These are phyloP conservation scores for Drosophila repletoides DNA, from an alignment of 1,140 invertebrate species.

Conservation along the genomic window DNA sequence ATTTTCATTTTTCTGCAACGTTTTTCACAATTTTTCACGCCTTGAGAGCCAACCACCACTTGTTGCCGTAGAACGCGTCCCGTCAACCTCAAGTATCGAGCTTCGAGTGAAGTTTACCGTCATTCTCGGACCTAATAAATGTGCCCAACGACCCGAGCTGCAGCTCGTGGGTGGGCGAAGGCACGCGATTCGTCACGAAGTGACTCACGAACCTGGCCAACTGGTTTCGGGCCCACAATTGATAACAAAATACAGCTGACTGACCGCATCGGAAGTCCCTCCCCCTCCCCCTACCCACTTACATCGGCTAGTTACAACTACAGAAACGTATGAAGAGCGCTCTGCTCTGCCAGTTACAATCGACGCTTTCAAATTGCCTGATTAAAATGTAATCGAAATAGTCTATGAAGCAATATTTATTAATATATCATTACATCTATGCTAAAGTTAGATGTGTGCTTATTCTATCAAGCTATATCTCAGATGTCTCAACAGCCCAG, in stretches of 20 bases:
- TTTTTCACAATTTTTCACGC: too few species aligned
- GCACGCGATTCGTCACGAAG: not conserved
- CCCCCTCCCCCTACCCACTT: too few species aligned
- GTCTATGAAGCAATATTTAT: too few species aligned
- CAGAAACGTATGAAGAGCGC: too few species aligned
- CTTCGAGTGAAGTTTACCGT: conserved; percentile 29
- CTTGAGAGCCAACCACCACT: too few species aligned
- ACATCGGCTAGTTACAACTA: not conserved
- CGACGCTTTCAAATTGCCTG: too few species aligned
- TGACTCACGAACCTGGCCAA: conserved; percentile 11
- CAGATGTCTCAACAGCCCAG: too few species aligned
- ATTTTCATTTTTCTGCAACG: too few species aligned
- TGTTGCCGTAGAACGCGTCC: conserved; percentile 31
- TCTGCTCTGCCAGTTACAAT: conserved; percentile 1
- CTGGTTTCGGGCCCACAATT: conserved; percentile 32
- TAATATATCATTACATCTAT: too few species aligned
- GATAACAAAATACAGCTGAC: conserved; percentile 28
- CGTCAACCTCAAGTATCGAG: conserved; percentile 31
- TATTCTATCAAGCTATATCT: too few species aligned
- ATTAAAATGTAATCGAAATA: too few species aligned
- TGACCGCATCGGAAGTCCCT: conserved; percentile 10
- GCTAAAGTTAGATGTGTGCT: too few species aligned
- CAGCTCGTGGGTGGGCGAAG: conserved; percentile 31
- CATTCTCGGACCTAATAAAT: conserved; percentile 16
- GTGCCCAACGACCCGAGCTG: conserved; percentile 15